Evolutionary conservation across 2,888 invertebrate species (phyloP), one percentile per base, ranked within the genome.

Genomic region (Amiota mariae): DNA sequence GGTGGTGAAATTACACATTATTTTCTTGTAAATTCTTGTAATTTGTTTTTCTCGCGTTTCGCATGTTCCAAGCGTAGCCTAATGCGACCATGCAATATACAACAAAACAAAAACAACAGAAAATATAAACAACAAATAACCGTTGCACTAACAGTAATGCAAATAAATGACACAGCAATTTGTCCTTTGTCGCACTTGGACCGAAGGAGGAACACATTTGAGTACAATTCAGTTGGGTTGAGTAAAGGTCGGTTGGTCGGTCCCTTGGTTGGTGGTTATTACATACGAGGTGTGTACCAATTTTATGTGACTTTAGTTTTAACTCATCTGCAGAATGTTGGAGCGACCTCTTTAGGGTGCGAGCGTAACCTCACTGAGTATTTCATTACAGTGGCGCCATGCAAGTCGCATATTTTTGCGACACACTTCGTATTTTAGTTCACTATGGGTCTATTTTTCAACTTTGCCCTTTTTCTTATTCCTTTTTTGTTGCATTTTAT

Each of bases 151-250:
- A 68, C 24, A 12, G 12, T 68, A 54, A 68, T 54, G 51, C 51
- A 68, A 68, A 68, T 54, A 68, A 68, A 68, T 68, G 67, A 54
- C 67, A 54, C 18, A 54, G 67, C 67, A 68, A 68, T 68, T 68
- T 68, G 67, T 68, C 48, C 67, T 54, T 68, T 68, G n/a, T 68
- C 51, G 24, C 63, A 63, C 63, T 20, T 15, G 59, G 36, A 36
- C 0, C 36, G 36, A 6, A 36, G 36, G 4, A 36, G 36, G 36
- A 36, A 36, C 36, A 2, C 36, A 36, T 36, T 36, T 36, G 36
- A 36, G 36, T 6, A 0, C 36, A 36, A 6, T 36, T 36, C 8
- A 36, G 36, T 36, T 36, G 36, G 36, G 36, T 36, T 36, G 36
- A 36, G 36, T 2, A 6, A 36, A 36, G 8, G 6, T 36, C 36